Evolutionary conservation across 2,888 invertebrate species (phyloP).

Genomic region (Xylota sylvarum): DNA sequence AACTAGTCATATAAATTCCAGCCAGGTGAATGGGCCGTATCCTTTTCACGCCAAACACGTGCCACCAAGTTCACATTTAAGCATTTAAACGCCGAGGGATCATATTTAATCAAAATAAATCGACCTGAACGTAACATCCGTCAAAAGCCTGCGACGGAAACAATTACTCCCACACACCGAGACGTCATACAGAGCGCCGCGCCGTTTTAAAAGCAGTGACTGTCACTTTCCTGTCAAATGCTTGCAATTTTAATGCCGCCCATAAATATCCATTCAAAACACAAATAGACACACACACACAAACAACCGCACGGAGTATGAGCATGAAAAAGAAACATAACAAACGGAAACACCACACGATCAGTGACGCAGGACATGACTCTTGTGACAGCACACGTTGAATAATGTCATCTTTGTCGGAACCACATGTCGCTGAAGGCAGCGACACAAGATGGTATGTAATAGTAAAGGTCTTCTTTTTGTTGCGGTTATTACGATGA

Average conservation of each 20-base stretch:
- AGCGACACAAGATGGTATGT: constrained; percentile 5
- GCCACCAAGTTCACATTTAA: constrained; percentile 36
- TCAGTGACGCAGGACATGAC: constrained; percentile 62
- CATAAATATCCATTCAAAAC: constrained; percentile 61
- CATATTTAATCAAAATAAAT: constrained; percentile 71
- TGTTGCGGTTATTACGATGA: constrained; percentile 53
- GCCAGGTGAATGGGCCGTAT: constrained; percentile 21
- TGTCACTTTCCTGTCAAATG: constrained; percentile 58
- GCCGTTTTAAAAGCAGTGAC: constrained; percentile 56
- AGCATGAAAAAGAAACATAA: background rate
- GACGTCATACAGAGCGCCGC: background rate
- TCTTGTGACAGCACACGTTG: constrained; percentile 60
- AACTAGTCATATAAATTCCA: constrained; percentile 7
- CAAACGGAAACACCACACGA: constrained; percentile 33
- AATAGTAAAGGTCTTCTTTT: constrained; percentile 1
- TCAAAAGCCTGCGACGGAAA: constrained; percentile 49
- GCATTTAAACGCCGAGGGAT: constrained; percentile 40
- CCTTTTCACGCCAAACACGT: constrained; percentile 19
- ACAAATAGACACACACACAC: constrained; percentile 12
- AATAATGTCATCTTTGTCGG: constrained; percentile 66
- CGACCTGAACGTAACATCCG: constrained; percentile 55
- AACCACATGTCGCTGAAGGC: constrained; percentile 50
- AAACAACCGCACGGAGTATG: background rate
- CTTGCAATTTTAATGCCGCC: constrained; percentile 58
- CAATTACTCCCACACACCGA: constrained; percentile 49